These are phyloP conservation scores for Struthidea cinerea DNA, from an alignment of 2,113 vertebrate species.

Conservation along the genomic window DNA sequence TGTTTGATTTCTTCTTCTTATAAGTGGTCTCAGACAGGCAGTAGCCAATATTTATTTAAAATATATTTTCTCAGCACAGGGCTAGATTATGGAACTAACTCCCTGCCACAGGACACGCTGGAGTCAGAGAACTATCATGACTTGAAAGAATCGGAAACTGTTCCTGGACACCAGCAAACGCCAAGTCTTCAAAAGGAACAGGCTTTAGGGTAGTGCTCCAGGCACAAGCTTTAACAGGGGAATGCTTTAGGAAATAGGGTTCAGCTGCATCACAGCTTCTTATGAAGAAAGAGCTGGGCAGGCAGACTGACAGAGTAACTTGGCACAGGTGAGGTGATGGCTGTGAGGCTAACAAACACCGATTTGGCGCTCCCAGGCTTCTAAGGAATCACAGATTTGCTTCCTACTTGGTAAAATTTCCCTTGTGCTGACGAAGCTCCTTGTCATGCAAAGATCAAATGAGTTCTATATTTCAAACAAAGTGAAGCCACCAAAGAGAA, in stretches of 20 bases:
- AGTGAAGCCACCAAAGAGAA: neutral
- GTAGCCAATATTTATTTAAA: neutral
- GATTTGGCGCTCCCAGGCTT: neutral
- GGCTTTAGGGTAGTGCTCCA: neutral
- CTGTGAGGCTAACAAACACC: neutral
- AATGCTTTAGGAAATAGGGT: neutral
- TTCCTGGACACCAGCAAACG: neutral
- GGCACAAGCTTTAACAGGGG: neutral
- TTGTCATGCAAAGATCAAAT: neutral
- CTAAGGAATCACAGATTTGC: neutral
- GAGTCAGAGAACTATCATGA: neutral
- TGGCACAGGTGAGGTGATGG: neutral
- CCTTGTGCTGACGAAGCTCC: neutral
- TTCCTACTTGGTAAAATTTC: neutral
- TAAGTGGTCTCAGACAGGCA: neutral
- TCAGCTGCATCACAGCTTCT: neutral
- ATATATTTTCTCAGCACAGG: neutral
- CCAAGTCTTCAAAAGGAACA: neutral
- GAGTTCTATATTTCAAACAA: neutral
- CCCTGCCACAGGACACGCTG: fast-evolving
- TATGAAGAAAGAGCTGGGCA: neutral
- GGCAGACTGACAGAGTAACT: neutral
- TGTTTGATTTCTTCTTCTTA: neutral
- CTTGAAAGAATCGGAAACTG: neutral
- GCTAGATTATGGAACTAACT: neutral